Evolutionary conservation across 2,797 vertebrate species (phyloP), one percentile per base, ranked within the genome.

Genomic region (Denticeps clupeoides): DNA sequence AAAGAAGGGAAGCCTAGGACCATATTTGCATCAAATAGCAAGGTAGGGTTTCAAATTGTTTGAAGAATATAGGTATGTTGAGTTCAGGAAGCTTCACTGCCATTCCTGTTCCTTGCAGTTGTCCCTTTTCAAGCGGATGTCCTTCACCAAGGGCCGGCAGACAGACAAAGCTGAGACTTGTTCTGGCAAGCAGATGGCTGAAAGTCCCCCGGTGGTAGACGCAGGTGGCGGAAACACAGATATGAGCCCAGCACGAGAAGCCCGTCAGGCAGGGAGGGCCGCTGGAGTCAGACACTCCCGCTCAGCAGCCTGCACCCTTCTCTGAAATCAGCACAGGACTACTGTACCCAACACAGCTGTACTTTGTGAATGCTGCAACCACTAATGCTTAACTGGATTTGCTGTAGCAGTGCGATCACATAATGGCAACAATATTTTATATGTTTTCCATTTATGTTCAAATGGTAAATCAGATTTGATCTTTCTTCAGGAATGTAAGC

Each of bases 111-210:
- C n/a, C n/a, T 60, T 71, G 52, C 75, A 97, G 93, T 78, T 86
- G 59, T 89, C 81, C 44, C 59, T 94, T 48, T 91, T 95, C 67
- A 87, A 84, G 47, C 74, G 74, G 53, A 77, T 79, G 47, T 82
- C 85, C 51, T 60, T 55, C 47, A 67, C 70, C 55, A 67, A 67
- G 45, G 44, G 57, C 1, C 79, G 62, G 62, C 67, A 51, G 50
- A 18, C 22, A 3, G 47, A 9, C 12, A 0, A 58, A 56, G 4
- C 35, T 21, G n/a, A 62, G 7, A 2, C 25, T 4, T 5, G 19
- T 11, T 4, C 28, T 2, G 28, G 44, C 24, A 59, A 58, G 5
- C 18, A 27, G 1, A 23, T 37, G 1, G 9, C 11, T 7, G 60
- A 41, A 21, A 56, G 16, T 1, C 23, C 3, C 62, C 55, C 66